A percentile compares a stretch with the other conserved stretches of the same genome.
These are phyloP conservation scores for Psammodynastes pulverulentus DNA, from an alignment of 2,113 vertebrate species.

Conservation along the genomic window DNA sequence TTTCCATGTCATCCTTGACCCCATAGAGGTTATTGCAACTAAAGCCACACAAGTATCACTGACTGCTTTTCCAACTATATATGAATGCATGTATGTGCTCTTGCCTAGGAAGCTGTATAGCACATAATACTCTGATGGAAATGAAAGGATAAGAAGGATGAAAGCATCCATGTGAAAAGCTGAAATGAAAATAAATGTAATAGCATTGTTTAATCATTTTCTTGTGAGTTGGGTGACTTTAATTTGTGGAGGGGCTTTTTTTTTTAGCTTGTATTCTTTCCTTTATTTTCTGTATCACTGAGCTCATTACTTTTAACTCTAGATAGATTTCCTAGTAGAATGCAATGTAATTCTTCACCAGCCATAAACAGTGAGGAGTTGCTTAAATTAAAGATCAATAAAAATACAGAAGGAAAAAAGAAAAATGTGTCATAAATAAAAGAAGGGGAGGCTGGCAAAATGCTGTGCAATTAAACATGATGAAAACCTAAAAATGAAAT, in stretches of 20 bases:
- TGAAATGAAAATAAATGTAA: slow-evolving; percentile 12
- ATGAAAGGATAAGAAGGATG: neutral
- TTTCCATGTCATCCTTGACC: neutral
- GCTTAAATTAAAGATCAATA: slow-evolving; percentile 75
- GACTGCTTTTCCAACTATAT: neutral
- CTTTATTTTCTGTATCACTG: slow-evolving; percentile 61
- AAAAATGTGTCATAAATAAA: slow-evolving; percentile 67
- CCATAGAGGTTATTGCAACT: neutral
- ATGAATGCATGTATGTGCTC: neutral
- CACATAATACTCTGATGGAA: neutral
- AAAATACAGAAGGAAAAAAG: slow-evolving; percentile 57
- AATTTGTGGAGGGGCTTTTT: neutral
- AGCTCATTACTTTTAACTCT: slow-evolving; percentile 65
- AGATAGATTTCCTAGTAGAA: slow-evolving; percentile 59
- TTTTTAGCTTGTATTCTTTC: slow-evolving; percentile 46
- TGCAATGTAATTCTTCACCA: slow-evolving; percentile 61
- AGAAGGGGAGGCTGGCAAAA: slow-evolving; percentile 69
- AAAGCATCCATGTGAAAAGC: neutral
- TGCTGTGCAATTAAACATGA: slow-evolving; percentile 82
- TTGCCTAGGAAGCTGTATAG: neutral
- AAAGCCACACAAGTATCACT: neutral
- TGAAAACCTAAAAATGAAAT: slow-evolving; percentile 88
- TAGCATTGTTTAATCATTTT: slow-evolving; percentile 21
- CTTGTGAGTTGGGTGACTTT: slow-evolving; percentile 10
- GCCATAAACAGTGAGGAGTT: slow-evolving; percentile 56